Conservation (phyloP, 1,140 invertebrate species). For the Brachionus asplanchnoidis region DNA sequence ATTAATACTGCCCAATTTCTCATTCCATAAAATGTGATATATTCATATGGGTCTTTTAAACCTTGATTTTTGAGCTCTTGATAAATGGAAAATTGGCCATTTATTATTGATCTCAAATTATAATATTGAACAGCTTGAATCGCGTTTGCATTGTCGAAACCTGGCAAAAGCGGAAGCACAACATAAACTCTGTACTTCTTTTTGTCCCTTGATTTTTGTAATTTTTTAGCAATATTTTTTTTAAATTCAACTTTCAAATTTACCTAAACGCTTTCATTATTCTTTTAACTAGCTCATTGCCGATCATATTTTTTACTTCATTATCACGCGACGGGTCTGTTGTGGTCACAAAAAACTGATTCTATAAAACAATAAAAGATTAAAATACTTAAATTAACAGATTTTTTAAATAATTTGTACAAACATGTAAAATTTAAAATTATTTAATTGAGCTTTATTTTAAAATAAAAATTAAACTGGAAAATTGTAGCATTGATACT, state of each 20-base stretch:
- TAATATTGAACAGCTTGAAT: constrained; percentile 84
- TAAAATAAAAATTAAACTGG: no score
- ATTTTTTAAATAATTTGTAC: no score
- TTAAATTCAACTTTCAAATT: no score
- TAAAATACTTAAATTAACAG: not conserved
- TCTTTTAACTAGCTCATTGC: not conserved
- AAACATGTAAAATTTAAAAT: no score
- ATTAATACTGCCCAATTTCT: constrained; percentile 75
- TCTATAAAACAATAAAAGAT: not conserved
- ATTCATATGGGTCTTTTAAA: constrained; percentile 75
- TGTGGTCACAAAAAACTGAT: constrained; percentile 42
- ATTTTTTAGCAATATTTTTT: no score
- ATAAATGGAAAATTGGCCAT: constrained; percentile 59
- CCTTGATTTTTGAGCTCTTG: constrained; percentile 58
- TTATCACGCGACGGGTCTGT: not conserved
- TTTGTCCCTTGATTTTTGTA: no score
- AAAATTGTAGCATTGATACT: no score
- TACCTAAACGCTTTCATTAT: constrained; percentile 25
- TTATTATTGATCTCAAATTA: constrained; percentile 89
- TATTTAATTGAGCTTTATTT: no score
- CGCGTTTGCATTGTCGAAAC: constrained; percentile 81
- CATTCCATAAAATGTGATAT: constrained; percentile 86
- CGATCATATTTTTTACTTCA: constrained; percentile 27
- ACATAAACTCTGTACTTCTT: constrained; percentile 82
- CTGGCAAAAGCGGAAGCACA: constrained; percentile 86